Evolutionary conservation across 2,888 invertebrate species (phyloP), one percentile per base, ranked within the genome.

Genomic region (Drosophila colorata): DNA sequence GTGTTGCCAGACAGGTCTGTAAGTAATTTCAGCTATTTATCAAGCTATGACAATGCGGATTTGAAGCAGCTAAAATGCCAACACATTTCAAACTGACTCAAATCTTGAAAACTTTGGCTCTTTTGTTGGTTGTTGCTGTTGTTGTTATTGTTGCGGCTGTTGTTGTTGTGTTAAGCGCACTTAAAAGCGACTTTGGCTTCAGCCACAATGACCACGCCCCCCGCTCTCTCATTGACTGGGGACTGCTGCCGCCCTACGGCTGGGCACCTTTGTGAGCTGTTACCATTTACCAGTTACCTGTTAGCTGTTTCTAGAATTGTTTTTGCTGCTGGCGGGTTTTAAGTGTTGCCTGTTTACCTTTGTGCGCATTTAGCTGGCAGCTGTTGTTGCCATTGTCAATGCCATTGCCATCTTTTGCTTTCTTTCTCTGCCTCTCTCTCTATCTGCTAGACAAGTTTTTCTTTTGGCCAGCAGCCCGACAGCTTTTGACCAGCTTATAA

Each of bases 291-390:
- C 23, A 49, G 28, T 57, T 44, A 49, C 28, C 51, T 73, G 43
- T 52, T 58, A 44, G 55, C 58, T 75, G 70, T 69, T 74, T 67
- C 69, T 88, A 57, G 69, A 66, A 70, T 84, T 89, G 88, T 89
- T 83, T 84, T 88, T 66, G 56, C 69, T 59, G 37, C 43, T 59
- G 57, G 65, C 69, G 43, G 55, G 66, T 77, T 86, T 83, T 87
- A 89, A 89, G 88, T 85, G 88, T 78, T 71, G 68, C 74, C 74
- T 87, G 87, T 85, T 88, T 82, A 67, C 86, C 87, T 77, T 77
- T 70, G 63, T 74, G 78, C 74, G 67, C 83, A 78, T 87, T 89
- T 81, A 58, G 85, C 86, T 78, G 82, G 44, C 82, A 68, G 86
- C 81, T 84, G 49, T 61, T 69, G 66, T 49, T 60, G 59, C 25